Conservation (phyloP, 2,113 vertebrate genomes). For the Ginglymostoma cirratum region DNA sequence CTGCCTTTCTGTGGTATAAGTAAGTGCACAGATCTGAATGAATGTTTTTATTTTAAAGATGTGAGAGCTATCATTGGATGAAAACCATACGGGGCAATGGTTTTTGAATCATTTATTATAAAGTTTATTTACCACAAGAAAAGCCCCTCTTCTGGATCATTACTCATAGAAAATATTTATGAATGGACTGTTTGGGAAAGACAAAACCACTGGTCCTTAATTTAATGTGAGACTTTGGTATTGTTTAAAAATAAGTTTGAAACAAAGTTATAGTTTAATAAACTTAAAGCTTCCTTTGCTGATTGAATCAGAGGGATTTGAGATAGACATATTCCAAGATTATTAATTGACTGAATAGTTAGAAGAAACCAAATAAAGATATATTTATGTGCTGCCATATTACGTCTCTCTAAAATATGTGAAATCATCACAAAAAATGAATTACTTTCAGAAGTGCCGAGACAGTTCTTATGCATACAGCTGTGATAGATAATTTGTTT, state of each 20-base stretch:
- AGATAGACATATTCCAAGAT: background rate
- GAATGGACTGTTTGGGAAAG: background rate
- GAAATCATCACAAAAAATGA: background rate
- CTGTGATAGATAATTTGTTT: background rate
- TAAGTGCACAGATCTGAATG: background rate
- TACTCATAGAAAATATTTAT: background rate
- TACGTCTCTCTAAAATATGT: background rate
- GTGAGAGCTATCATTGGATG: background rate
- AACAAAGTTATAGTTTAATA: background rate
- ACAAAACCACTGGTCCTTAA: background rate
- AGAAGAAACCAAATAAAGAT: background rate
- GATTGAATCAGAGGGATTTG: background rate
- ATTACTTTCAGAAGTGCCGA: background rate
- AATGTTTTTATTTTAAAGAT: background rate
- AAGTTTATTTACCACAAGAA: background rate
- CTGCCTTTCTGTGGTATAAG: background rate
- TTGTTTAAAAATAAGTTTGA: background rate
- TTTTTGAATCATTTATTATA: background rate
- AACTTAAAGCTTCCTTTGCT: background rate
- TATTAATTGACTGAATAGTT: background rate
- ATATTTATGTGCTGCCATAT: background rate
- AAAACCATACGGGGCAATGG: background rate
- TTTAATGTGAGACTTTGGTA: background rate
- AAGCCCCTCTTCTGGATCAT: background rate
- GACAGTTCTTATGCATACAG: background rate